Evolutionary conservation across 2,113 vertebrate species (phyloP).

Genomic region (Dendrocopos noguchii): DNA sequence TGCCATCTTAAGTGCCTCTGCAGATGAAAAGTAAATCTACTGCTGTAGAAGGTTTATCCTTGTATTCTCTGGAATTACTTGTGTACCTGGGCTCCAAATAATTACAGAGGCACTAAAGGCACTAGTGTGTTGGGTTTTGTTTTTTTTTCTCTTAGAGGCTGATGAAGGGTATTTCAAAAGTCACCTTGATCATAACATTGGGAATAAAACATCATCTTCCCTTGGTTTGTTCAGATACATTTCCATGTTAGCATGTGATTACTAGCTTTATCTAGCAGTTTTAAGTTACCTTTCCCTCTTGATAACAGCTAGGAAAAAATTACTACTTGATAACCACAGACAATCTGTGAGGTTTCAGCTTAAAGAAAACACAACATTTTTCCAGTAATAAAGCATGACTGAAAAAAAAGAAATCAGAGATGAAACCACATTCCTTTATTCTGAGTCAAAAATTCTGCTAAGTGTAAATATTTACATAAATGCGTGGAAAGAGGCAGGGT

Average conservation of each 20-base stretch:
- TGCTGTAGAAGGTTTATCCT: not conserved
- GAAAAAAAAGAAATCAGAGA: not conserved
- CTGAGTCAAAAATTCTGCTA: not conserved
- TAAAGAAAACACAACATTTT: not conserved
- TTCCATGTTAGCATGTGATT: not conserved
- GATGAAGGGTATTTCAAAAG: not conserved
- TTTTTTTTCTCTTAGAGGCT: not conserved
- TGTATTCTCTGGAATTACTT: not conserved
- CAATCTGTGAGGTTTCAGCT: not conserved
- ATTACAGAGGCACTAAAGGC: not conserved
- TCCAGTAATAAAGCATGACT: not conserved
- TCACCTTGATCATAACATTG: not conserved
- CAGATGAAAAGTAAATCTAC: not conserved
- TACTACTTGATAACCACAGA: not conserved
- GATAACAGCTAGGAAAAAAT: not conserved
- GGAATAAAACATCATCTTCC: not conserved
- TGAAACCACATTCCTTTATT: not conserved
- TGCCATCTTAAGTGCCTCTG: not conserved
- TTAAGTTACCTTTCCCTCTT: not conserved
- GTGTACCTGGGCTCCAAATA: not conserved
- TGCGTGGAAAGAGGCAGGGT: not conserved
- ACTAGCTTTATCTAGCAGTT: not conserved
- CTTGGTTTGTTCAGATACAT: not conserved
- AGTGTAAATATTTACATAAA: not conserved
- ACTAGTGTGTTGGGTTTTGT: not conserved